Percentiles rank a stretch among this genome's conserved stretches.
These are phyloP conservation scores for Trissolcus basalis DNA, from an alignment of 1,140 invertebrate genomes.

Conservation along the genomic window DNA sequence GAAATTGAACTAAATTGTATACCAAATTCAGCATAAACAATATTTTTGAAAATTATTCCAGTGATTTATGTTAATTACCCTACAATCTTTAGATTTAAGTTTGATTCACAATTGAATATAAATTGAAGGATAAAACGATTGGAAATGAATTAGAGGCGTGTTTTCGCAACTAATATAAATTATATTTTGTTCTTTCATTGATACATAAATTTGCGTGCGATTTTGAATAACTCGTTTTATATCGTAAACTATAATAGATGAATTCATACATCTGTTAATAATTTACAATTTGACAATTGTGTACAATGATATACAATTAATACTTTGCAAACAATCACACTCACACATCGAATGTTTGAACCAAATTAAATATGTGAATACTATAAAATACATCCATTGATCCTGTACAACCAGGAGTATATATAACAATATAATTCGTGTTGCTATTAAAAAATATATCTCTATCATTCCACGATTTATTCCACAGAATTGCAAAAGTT, in stretches of 20 bases:
- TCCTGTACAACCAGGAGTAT: constrained; percentile 67
- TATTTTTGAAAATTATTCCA: too few relatives aligned
- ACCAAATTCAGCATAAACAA: too few relatives aligned
- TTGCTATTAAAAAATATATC: constrained; percentile 9
- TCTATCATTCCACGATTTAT: neutral
- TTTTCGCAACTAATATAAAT: too few relatives aligned
- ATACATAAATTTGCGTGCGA: too few relatives aligned
- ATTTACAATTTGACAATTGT: constrained; percentile 1
- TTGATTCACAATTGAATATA: too few relatives aligned
- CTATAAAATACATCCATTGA: constrained; percentile 60
- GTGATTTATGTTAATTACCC: too few relatives aligned
- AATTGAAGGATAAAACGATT: too few relatives aligned
- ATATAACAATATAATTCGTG: constrained; percentile 51
- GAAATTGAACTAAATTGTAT: too few relatives aligned
- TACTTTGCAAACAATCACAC: neutral
- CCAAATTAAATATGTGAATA: constrained; percentile 50
- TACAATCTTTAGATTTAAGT: too few relatives aligned
- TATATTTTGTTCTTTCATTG: too few relatives aligned
- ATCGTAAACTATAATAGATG: neutral
- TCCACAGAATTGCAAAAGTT: too few relatives aligned
- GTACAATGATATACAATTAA: neutral
- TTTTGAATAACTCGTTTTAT: neutral
- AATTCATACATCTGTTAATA: neutral
- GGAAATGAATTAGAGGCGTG: too few relatives aligned
- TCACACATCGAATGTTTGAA: neutral